phyloP scores from a whole-genome alignment of 2,797 vertebrate genomes.

The Capromys pilorides region DNA sequence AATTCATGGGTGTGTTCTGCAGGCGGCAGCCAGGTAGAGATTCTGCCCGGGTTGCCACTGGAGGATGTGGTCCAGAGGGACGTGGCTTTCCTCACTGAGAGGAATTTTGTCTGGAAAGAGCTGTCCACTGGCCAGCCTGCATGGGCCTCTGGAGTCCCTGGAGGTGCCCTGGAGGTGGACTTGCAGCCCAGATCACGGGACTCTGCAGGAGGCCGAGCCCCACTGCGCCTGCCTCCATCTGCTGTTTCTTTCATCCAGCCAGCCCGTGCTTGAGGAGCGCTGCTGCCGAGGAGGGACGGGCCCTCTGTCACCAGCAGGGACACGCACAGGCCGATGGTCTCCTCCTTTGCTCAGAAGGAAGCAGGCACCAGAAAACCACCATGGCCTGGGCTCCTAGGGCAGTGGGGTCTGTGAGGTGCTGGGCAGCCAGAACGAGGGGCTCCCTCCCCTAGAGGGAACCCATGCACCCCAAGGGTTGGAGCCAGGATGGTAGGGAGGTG shows the following conservation, averaged over 20 bases:
- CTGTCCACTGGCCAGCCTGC: fast-evolving
- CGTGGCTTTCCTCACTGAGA: neutral
- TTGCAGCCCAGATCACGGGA: neutral
- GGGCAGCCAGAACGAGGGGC: neutral
- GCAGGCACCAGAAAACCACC: neutral
- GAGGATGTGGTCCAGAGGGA: fast-evolving
- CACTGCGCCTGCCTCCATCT: fast-evolving
- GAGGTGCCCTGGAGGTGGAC: fast-evolving
- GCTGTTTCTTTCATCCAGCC: neutral
- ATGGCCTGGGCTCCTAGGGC: neutral
- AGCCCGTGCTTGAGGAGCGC: too few relatives aligned
- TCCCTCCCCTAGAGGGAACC: too few relatives aligned
- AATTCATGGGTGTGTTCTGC: neutral
- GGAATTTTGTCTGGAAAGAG: neutral
- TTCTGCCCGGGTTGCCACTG: fast-evolving
- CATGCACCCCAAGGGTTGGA: neutral
- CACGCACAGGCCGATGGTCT: fast-evolving
- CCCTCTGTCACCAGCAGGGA: neutral
- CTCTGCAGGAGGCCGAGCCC: neutral
- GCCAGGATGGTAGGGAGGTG: neutral
- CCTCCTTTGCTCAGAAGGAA: neutral
- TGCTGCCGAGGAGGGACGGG: fast-evolving
- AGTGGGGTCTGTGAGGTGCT: neutral
- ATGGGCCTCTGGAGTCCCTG: neutral
- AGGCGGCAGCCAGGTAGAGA: fast-evolving